Percentiles rank a stretch among this genome's conserved stretches.
These are phyloP conservation scores for Lycopodina hypogea DNA, from an alignment of 37 sponge, comb jelly and placozoan species.

Conservation along the genomic window DNA sequence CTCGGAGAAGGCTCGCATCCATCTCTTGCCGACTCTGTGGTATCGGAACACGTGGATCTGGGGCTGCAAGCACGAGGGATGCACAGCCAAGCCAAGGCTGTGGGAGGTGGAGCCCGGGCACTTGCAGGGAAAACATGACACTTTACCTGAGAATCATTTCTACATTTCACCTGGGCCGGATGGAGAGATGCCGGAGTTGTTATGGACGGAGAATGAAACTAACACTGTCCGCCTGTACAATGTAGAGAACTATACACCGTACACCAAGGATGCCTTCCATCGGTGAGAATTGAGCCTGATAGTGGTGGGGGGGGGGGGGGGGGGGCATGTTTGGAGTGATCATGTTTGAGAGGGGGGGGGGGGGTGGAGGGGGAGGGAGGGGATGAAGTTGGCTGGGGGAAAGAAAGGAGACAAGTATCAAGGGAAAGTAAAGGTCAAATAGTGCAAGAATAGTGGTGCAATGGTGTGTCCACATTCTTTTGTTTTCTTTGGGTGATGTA, in stretches of 20 bases:
- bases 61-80: constrained; percentile 92
- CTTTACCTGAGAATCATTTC: constrained; percentile 69
- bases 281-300: constrained; percentile 16
- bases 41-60: constrained; percentile 97
- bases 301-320: no score
- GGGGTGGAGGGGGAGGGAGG: no score
- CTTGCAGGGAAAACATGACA: constrained; percentile 75
- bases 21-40: constrained; percentile 95
- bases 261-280: constrained; percentile 93
- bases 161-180: constrained; percentile 45
- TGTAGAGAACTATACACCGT: constrained; percentile 68
- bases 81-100: constrained; percentile 78
- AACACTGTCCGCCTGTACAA: constrained; percentile 52
- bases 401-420: no score
- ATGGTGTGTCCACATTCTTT: no score
- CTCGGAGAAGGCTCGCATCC: constrained; percentile 56
- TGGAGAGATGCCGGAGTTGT: constrained; percentile 61
- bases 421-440: no score
- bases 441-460: no score
- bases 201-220: constrained; percentile 96
- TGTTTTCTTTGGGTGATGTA: no score
- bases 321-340: no score
- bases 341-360: no score
- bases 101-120: constrained; percentile 48
- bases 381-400: no score